phyloP scores from a whole-genome alignment of 2,113 vertebrate genomes.

The Siniperca chuatsi region DNA sequence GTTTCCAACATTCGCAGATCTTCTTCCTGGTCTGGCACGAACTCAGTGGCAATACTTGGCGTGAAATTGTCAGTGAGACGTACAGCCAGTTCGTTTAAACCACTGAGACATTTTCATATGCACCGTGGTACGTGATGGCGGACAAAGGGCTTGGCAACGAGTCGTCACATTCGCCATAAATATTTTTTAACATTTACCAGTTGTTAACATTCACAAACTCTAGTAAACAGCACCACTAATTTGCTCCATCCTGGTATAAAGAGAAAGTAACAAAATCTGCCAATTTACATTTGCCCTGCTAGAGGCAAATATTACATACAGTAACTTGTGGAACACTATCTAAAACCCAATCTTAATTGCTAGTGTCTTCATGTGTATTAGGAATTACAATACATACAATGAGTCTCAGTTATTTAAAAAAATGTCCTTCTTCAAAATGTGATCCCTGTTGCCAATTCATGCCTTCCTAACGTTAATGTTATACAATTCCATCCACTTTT shows the following conservation, averaged over 20 bases:
- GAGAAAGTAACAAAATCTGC: not conserved
- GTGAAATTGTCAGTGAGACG: not conserved
- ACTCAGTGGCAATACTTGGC: not conserved
- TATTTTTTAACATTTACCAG: not conserved
- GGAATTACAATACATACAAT: not conserved
- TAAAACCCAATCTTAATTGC: too few species aligned
- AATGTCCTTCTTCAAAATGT: not conserved
- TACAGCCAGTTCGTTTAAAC: not conserved
- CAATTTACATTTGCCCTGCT: too few species aligned
- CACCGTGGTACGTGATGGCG: not conserved
- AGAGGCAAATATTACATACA: not conserved
- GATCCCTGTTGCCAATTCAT: not conserved
- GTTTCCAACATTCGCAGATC: conserved; percentile 27
- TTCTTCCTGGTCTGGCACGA: not conserved
- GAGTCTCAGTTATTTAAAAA: not conserved
- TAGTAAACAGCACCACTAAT: not conserved
- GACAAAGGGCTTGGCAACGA: not conserved
- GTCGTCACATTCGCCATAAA: not conserved
- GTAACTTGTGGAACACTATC: not conserved
- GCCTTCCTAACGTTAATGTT: not conserved
- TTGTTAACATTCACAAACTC: not conserved
- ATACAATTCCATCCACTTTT: not conserved
- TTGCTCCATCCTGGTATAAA: not conserved
- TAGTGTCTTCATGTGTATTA: not conserved
- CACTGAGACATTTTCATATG: not conserved